Evolutionary conservation across 1,140 invertebrate genomes (phyloP).

Genomic region (Anthonomus grandis): DNA sequence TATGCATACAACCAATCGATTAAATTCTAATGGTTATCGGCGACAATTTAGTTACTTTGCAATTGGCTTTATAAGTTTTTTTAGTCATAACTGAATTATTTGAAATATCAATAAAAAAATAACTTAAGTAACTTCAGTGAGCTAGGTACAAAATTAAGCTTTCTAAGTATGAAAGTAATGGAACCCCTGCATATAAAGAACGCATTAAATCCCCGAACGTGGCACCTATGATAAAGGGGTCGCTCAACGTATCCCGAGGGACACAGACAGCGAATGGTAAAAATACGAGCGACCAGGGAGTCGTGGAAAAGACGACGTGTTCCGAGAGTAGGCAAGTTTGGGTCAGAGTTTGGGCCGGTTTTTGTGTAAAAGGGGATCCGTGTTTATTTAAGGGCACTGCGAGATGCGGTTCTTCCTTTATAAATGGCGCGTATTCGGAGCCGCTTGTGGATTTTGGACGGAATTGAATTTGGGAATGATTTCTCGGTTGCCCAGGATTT

Average conservation of each 20-base stretch:
- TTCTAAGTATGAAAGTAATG: too few relatives aligned
- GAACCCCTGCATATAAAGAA: conserved; percentile 33
- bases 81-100: too few relatives aligned
- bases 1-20: too few relatives aligned
- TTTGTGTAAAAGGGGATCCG: background rate
- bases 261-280: conserved; percentile 23
- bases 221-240: conserved; percentile 20
- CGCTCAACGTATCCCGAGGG: conserved; percentile 14
- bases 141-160: too few relatives aligned
- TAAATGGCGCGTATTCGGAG: background rate
- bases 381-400: conserved; percentile 15
- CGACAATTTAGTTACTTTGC: too few relatives aligned
- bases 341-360: conserved; percentile 7
- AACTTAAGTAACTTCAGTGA: too few relatives aligned
- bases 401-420: conserved; percentile 3
- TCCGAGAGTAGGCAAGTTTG: conserved; percentile 7
- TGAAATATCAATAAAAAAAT: too few relatives aligned
- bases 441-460: background rate
- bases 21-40: too few relatives aligned
- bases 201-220: conserved; percentile 27
- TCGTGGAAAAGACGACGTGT: conserved; percentile 7
- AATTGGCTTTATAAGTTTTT: too few relatives aligned
- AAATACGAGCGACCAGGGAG: conserved; percentile 30
- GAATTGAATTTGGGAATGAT: background rate
- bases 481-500: too few relatives aligned